phyloP scores from a whole-genome alignment of 2,888 invertebrate species.

The Aporophyla nigra region DNA sequence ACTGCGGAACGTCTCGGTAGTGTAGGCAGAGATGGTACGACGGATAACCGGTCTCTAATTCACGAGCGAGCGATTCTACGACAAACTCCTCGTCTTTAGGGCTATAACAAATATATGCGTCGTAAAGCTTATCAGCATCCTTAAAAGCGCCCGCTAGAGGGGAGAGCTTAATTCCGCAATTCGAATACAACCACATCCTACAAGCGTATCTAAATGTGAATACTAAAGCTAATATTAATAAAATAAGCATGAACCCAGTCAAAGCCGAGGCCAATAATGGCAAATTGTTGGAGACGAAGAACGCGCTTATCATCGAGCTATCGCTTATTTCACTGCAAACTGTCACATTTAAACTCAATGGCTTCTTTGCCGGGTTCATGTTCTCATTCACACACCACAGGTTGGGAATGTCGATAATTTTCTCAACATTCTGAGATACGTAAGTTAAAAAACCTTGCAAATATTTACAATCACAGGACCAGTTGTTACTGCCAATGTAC shows the following conservation, averaged over 20 bases:
- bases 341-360: conserved; percentile 95
- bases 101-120: conserved; percentile 98
- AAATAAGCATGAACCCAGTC: conserved; percentile 94
- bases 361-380: conserved; percentile 93
- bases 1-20: conserved; percentile 95
- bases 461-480: conserved; percentile 98
- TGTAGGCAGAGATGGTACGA: conserved; percentile 96
- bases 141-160: conserved; percentile 93
- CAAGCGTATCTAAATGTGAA: conserved; percentile 97
- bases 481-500: conserved; percentile 95
- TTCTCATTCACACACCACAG: conserved; percentile 95
- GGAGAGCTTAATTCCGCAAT: conserved; percentile 96
- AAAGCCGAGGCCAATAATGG: conserved; percentile 95
- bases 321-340: conserved; percentile 96
- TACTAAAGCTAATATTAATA: conserved; percentile 94
- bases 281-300: conserved; percentile 95
- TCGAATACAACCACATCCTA: conserved; percentile 96
- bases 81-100: conserved; percentile 98
- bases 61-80: conserved; percentile 95
- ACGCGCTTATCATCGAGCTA: conserved; percentile 94
- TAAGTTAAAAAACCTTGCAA: conserved; percentile 95
- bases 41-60: conserved; percentile 95
- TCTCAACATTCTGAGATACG: conserved; percentile 94
- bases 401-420: conserved; percentile 93
- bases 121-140: conserved; percentile 96